Percentiles rank a stretch among this genome's conserved stretches.
Evolutionary conservation across 1,140 invertebrate genomes (phyloP).

Genomic region (Proales similis): DNA sequence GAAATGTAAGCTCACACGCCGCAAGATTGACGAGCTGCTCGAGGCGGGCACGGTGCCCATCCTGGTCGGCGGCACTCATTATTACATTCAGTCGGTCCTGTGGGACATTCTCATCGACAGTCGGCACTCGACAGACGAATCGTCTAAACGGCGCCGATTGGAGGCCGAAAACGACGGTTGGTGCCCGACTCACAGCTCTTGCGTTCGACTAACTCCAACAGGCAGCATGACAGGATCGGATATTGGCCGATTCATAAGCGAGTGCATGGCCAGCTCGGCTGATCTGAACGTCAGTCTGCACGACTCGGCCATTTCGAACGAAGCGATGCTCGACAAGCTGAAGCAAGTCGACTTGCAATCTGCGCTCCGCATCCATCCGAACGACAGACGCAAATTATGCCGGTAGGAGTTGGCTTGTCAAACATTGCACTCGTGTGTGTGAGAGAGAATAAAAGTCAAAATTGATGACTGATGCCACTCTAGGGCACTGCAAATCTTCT

Average conservation of each 20-base stretch:
- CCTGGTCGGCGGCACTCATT: constrained; percentile 94
- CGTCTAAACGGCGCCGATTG: no score
- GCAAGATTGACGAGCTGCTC: constrained; percentile 67
- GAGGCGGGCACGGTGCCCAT: constrained; percentile 70
- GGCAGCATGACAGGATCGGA: no score
- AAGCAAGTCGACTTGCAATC: constrained; percentile 21
- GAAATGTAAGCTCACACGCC: constrained; percentile 54
- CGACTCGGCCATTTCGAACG: constrained; percentile 17
- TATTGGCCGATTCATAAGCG: constrained; percentile 5
- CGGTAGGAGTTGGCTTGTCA: no score
- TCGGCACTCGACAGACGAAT: no score
- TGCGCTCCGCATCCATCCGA: constrained; percentile 30
- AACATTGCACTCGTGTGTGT: no score
- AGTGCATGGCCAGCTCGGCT: neutral
- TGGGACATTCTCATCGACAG: constrained; percentile 36
- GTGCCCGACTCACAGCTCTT: no score
- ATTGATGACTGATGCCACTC: no score
- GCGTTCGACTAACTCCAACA: no score
- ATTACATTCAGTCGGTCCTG: constrained; percentile 86
- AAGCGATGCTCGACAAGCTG: constrained; percentile 23
- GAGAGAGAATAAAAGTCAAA: no score
- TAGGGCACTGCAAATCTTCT: constrained; percentile 29
- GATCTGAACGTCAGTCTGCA: constrained; percentile 29
- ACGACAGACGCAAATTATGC: constrained; percentile 31
- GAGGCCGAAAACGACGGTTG: no score